Evolutionary conservation across 2,113 vertebrate genomes (phyloP).

Genomic region (Numenius arquata): DNA sequence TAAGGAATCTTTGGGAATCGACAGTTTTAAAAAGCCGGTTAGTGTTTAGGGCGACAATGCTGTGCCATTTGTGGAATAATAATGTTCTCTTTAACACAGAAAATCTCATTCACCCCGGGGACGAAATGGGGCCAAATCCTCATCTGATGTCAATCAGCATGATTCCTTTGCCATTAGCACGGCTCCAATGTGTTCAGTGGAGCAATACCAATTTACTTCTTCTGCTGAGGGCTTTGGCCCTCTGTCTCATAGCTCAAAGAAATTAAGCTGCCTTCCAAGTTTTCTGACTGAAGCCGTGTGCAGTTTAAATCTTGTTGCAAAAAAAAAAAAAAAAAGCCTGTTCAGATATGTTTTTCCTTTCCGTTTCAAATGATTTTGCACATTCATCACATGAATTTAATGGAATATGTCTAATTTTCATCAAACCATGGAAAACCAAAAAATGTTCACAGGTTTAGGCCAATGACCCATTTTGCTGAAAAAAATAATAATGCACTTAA

Average conservation of each 20-base stretch:
- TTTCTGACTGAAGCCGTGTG: background rate
- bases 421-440: background rate
- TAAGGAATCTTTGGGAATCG: background rate
- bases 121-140: background rate
- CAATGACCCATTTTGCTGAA: background rate
- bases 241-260: conserved; percentile 28
- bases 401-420: conserved; percentile 23
- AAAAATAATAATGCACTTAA: background rate
- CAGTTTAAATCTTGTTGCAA: background rate
- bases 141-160: conserved; percentile 50
- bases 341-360: conserved; percentile 1
- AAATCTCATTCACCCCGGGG: conserved; percentile 27
- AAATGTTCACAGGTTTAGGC: background rate
- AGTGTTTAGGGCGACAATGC: background rate
- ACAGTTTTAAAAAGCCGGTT: background rate
- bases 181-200: conserved; percentile 20
- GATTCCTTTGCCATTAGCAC: conserved; percentile 29
- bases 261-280: conserved; percentile 10
- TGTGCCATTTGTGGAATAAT: conserved; percentile 1
- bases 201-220: conserved; percentile 27
- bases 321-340: background rate
- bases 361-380: conserved; percentile 24
- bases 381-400: conserved; percentile 2
- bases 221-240: conserved; percentile 5
- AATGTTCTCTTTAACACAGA: background rate